Base-by-base conservation (phyloP, 1,140 invertebrate genomes). In the Drosophila elegans region DNA sequence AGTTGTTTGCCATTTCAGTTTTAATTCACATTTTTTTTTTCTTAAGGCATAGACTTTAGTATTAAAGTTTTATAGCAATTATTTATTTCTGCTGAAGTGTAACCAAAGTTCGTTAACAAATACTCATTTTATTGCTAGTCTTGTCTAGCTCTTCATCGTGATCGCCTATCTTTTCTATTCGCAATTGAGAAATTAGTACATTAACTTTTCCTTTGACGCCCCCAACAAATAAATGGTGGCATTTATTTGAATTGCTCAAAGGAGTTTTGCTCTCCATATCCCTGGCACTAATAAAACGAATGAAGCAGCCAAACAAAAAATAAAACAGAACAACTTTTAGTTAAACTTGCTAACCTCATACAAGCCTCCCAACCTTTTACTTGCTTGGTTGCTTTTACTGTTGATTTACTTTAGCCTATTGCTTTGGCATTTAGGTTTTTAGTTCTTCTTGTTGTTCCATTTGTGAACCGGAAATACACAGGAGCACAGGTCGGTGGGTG, bases 371-470 rank as follows among this genome's bases (percentile, higher is more conserved):
- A 13, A 29, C 45, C 27, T 21, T 38, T 73, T 41, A 46, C 60
- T 83, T 82, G 61, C 44, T 80, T 61, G 79, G 66, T 56, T 82
- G 71, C 73, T 69, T 74, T 80, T 78, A 67, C 80, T 78, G 68
- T 89, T 89, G 85, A 81, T 79, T 90, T 90, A 85, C 85, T 90
- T 90, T 90, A 86, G 81, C 82, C 75, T 90, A 90, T 85, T 82
- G 82, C 83, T 68, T 75, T 78, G 79, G 83, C 83, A 88, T 85
- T 85, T 88, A 82, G 82, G 81, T 79, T 90, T 82, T 90, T 81
- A 90, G 85, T 85, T 85, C 53, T 39, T 64, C 54, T 71, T 75
- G 69, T 66, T 85, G 63, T 71, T 74, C 46, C 56, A 79, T 83
- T 80, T 84, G 80, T 76, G 80, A 84, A 73, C 82, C 78, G 82